Evolutionary conservation across 2,113 vertebrate species (phyloP), one percentile per base, ranked within the genome.

Genomic region (Toxotes chatareus): DNA sequence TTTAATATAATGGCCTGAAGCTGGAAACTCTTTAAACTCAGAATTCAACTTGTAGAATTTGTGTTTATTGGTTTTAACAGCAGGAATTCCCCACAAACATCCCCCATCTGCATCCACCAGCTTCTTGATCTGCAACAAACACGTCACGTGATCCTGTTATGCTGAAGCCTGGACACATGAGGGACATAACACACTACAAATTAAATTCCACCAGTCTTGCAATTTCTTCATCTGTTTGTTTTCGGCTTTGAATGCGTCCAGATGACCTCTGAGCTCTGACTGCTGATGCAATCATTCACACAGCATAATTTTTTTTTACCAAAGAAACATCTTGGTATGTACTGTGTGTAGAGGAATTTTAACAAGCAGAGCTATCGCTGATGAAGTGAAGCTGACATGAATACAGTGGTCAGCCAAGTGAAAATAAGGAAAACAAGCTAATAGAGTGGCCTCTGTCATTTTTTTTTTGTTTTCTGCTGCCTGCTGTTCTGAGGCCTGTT

Each of bases 361-460:
- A 91, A 91, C 76, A 84, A 87, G 83, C 80, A n/a, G 38, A 19
- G 31, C 36, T 31, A 4, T 65, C 27, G 51, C 46, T 81, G 85
- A 88, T 83, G 82, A 66, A 89, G 59, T 78, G 80, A 86, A 89
- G 42, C 44, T 88, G 90, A 86, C 89, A 75, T 74, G 62, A 61
- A 71, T 57, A 21, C 57, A 76, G 66, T 4, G 60, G 13, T n/a
- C 84, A 60, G 61, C 78, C 40, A 1, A 73, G 83, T 71, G 78
- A 71, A 84, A 90, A 74, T 51, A 38, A 42, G 59, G 17, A 66
- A 86, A 88, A 61, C 60, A 78, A 68, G 31, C n/a, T 55, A 36
- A 63, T 56, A 44, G 56, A 76, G 27, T 0, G 23, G 42, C 68
- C 21, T 14, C 44, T 13, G 60, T 53, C 10, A 27, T 14, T 65